A percentile compares a stretch with the other conserved stretches of the same genome.
Conservation (phyloP, 2,888 invertebrate species). For the Pterostichus madidus region DNA sequence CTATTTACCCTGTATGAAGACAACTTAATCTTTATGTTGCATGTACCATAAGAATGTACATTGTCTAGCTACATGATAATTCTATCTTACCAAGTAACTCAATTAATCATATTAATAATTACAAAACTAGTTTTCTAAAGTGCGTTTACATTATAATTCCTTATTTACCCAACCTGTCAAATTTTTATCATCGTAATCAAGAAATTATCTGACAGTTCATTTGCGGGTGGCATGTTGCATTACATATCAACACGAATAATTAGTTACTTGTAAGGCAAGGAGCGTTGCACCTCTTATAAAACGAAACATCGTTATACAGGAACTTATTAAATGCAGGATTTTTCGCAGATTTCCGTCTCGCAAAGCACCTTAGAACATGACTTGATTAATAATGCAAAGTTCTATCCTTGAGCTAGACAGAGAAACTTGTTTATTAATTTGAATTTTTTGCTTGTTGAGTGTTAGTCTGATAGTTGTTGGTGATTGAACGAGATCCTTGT, state of each 20-base stretch:
- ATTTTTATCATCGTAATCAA: too few relatives aligned
- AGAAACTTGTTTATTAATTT: constrained; percentile 26
- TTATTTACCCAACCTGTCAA: neutral
- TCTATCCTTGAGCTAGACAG: neutral
- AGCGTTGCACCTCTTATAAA: constrained; percentile 14
- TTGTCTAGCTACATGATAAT: neutral
- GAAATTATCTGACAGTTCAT: neutral
- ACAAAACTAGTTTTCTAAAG: neutral
- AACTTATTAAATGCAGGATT: constrained; percentile 26
- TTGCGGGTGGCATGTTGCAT: constrained; percentile 31
- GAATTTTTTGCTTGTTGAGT: neutral
- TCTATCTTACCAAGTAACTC: too few relatives aligned
- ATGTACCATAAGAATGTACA: neutral
- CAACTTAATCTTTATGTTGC: too few relatives aligned
- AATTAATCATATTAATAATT: neutral
- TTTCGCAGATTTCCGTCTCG: constrained; percentile 8
- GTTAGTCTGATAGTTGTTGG: neutral
- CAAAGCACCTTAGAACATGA: constrained; percentile 31
- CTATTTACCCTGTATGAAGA: too few relatives aligned
- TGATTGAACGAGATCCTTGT: neutral
- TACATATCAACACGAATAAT: constrained; percentile 24
- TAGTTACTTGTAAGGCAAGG: neutral
- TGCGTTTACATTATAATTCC: neutral
- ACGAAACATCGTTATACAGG: constrained; percentile 22
- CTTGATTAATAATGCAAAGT: constrained; percentile 32